Percentiles rank a stretch among this genome's conserved stretches.
phyloP scores from a whole-genome alignment of 1,140 invertebrate genomes.

The Spodoptera frugiperda region DNA sequence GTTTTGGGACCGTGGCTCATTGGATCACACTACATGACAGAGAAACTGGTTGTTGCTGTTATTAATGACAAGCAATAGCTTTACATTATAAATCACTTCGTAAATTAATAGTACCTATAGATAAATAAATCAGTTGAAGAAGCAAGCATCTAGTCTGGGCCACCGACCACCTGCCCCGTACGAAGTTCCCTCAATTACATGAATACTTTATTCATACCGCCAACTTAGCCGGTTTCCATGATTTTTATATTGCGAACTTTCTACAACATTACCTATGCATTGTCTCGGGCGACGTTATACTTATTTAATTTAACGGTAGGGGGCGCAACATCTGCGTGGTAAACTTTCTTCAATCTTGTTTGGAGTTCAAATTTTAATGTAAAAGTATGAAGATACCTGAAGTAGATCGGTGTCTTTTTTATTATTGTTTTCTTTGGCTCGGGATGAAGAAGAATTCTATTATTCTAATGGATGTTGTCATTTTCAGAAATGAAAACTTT shows the following conservation, averaged over 20 bases:
- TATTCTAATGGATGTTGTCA: no score
- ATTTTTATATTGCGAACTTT: slow-evolving; percentile 51
- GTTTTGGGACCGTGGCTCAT: not conserved
- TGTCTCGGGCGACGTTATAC: slow-evolving; percentile 38
- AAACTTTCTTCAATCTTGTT: slow-evolving; percentile 29
- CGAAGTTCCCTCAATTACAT: slow-evolving; percentile 25
- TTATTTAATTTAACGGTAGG: slow-evolving; percentile 48
- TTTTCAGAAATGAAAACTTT: no score
- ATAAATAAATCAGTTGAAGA: not conserved
- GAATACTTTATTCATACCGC: slow-evolving; percentile 44
- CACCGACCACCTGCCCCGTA: not conserved
- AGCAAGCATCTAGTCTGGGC: not conserved
- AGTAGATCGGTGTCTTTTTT: not conserved
- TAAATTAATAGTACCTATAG: not conserved
- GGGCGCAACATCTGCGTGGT: slow-evolving; percentile 23
- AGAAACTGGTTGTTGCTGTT: no score
- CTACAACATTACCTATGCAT: slow-evolving; percentile 47
- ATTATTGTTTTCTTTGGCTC: not conserved
- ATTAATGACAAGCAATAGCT: no score
- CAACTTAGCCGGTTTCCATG: slow-evolving; percentile 41
- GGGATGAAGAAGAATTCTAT: not conserved
- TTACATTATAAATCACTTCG: not conserved
- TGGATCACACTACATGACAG: no score
- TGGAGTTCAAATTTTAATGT: slow-evolving; percentile 40
- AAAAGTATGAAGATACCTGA: slow-evolving; percentile 39